These are phyloP conservation scores for Diabrotica virgifera DNA, from an alignment of 1,140 invertebrate genomes.

Conservation along the genomic window DNA sequence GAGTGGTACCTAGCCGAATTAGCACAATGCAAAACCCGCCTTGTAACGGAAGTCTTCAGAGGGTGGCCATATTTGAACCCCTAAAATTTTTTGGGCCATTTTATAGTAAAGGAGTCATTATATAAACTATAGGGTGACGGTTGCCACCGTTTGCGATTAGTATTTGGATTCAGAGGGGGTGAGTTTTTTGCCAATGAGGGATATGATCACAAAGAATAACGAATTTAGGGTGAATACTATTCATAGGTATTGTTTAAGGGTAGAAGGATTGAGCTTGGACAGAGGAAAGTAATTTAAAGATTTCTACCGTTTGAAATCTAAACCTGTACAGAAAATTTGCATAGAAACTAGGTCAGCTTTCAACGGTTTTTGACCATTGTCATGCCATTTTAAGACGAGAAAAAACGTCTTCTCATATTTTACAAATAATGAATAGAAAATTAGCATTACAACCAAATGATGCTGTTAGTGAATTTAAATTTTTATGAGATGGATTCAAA, in stretches of 20 bases:
- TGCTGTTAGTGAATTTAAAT: no score
- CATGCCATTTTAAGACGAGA: no score
- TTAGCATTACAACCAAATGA: no score
- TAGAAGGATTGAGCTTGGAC: background rate
- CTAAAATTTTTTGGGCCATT: slow-evolving; percentile 16
- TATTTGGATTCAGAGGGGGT: background rate
- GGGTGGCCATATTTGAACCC: slow-evolving; percentile 15
- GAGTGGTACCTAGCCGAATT: slow-evolving; percentile 19
- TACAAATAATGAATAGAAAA: no score
- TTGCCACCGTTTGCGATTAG: background rate
- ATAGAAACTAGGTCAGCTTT: no score
- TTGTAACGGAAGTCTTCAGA: slow-evolving; percentile 10
- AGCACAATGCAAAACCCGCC: slow-evolving; percentile 23
- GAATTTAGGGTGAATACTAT: background rate
- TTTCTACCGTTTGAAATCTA: no score
- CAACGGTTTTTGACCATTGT: no score
- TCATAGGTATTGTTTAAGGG: background rate
- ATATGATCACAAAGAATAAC: background rate
- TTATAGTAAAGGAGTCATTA: slow-evolving; percentile 1
- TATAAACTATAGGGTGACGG: background rate
- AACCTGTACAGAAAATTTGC: no score
- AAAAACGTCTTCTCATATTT: no score
- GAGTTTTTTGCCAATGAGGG: background rate
- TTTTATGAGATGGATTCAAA: no score
- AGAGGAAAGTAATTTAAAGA: background rate